Evolutionary conservation across 2,797 vertebrate genomes (phyloP).

Genomic region (Melanotaenia pygmaea): DNA sequence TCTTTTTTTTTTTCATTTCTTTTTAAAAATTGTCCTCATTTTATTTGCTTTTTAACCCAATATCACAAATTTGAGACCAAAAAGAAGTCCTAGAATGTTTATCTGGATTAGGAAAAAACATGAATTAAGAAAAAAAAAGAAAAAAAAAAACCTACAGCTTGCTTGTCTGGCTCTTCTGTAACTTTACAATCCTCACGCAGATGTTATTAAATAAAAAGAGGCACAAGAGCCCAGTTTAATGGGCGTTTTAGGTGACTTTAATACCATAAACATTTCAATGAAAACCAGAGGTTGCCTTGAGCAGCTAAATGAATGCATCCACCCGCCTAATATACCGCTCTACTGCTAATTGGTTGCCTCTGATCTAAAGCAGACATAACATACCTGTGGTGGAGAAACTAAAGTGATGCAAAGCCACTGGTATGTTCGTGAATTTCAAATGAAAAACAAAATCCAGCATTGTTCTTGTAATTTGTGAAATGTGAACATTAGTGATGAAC

Average conservation of each 20-base stretch:
- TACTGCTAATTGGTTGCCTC: conserved; percentile 14
- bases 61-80: neutral
- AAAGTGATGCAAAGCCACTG: conserved; percentile 11
- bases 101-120: neutral
- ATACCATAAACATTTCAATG: conserved; percentile 16
- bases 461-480: neutral
- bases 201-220: conserved; percentile 12
- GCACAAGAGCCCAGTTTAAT: conserved; percentile 3
- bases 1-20: neutral
- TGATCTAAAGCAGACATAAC: conserved; percentile 12
- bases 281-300: conserved; percentile 26
- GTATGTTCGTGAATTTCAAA: conserved; percentile 9
- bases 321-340: conserved; percentile 13
- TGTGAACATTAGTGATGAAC: neutral
- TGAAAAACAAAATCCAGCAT: neutral
- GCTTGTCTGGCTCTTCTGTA: neutral
- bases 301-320: conserved; percentile 17
- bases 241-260: conserved; percentile 20
- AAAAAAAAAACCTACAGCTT: neutral
- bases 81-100: neutral
- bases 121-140: neutral
- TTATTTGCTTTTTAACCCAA: neutral
- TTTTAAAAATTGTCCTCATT: neutral
- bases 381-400: neutral
- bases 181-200: neutral